Evolutionary conservation across 2,888 invertebrate species (phyloP).

Genomic region (Heterodera filipjevi): DNA sequence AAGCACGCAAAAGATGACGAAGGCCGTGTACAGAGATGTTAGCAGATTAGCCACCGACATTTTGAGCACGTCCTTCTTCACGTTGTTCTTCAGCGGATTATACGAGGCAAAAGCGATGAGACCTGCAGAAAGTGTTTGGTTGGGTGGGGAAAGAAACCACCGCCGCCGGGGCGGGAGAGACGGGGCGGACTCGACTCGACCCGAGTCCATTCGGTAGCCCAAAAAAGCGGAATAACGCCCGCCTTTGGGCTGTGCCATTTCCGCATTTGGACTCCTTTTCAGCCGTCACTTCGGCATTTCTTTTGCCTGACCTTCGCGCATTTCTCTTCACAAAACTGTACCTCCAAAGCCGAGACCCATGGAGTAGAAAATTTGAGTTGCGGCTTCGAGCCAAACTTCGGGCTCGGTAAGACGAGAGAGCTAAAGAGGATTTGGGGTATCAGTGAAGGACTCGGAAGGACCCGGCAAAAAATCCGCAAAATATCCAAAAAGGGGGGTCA

Average conservation of each 20-base stretch:
- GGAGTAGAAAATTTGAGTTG: constrained; percentile 94
- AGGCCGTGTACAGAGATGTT: constrained; percentile 90
- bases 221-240: not conserved
- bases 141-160: not conserved
- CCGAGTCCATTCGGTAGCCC: too few species aligned
- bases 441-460: constrained; percentile 1
- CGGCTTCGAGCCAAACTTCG: constrained; percentile 91
- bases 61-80: constrained; percentile 85
- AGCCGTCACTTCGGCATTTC: not conserved
- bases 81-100: constrained; percentile 91
- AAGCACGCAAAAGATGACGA: constrained; percentile 90
- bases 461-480: constrained; percentile 5
- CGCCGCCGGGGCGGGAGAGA: not conserved
- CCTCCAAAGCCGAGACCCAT: constrained; percentile 93
- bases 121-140: constrained; percentile 15
- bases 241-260: not conserved
- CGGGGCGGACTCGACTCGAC: too few species aligned
- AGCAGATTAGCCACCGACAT: constrained; percentile 84
- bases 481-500: not conserved
- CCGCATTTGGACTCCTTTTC: not conserved
- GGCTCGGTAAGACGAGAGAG: constrained; percentile 84
- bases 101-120: constrained; percentile 92
- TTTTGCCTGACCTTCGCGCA: not conserved
- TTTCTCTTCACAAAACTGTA: constrained; percentile 14
- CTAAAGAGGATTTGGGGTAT: constrained; percentile 67